Percentiles rank a stretch among this genome's conserved stretches.
phyloP scores from a whole-genome alignment of 2,888 invertebrate species.

The Chrysolina americana region DNA sequence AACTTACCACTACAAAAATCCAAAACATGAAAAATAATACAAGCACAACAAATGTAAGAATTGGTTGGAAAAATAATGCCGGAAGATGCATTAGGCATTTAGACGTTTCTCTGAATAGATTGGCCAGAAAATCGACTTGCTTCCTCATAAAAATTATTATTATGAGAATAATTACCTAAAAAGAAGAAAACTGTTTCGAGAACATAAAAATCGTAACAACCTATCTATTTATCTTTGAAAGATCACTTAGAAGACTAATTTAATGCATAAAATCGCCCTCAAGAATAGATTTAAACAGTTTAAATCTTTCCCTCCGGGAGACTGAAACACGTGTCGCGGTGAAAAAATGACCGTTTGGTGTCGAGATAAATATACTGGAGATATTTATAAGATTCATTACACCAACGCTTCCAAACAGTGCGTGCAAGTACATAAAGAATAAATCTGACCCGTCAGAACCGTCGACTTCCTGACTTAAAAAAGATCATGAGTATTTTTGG shows the following conservation, averaged over 20 bases:
- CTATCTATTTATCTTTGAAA: neutral
- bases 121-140: constrained; percentile 85
- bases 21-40: constrained; percentile 88
- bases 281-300: no score
- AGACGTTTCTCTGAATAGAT: constrained; percentile 91
- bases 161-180: constrained; percentile 80
- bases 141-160: constrained; percentile 84
- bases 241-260: neutral
- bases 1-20: constrained; percentile 85
- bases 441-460: no score
- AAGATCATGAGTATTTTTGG: no score
- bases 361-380: no score
- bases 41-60: constrained; percentile 86
- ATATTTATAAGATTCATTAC: no score
- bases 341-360: no score
- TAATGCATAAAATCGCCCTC: no score
- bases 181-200: neutral
- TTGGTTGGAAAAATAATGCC: constrained; percentile 86
- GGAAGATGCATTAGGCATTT: constrained; percentile 89
- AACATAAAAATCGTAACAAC: neutral
- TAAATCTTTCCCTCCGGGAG: no score
- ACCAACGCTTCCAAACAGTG: no score
- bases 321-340: no score
- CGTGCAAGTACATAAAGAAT: no score
- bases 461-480: no score